These are phyloP conservation scores for Pionites leucogaster DNA, from an alignment of 2,113 vertebrate genomes.

Conservation along the genomic window DNA sequence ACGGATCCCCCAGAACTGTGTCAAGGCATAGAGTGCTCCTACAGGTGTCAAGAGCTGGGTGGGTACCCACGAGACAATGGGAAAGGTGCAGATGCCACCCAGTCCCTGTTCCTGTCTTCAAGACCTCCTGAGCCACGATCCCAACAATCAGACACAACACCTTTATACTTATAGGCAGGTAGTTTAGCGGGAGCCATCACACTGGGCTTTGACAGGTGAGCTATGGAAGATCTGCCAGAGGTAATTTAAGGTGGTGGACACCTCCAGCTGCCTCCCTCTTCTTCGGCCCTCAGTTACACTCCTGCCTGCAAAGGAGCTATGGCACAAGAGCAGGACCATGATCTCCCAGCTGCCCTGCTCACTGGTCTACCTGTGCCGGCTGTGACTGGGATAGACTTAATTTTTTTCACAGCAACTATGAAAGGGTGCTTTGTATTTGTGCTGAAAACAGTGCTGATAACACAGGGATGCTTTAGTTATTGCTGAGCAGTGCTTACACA, in stretches of 20 bases:
- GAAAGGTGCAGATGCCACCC: background rate
- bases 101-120: background rate
- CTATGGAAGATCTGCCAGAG: background rate
- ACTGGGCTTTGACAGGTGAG: background rate
- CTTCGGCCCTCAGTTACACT: background rate
- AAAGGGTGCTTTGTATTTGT: background rate
- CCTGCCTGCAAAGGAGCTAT: fast-evolving
- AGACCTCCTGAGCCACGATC: background rate
- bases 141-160: background rate
- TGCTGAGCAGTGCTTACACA: background rate
- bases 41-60: background rate
- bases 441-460: background rate
- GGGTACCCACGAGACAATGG: background rate
- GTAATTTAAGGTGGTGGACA: background rate
- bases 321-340: background rate
- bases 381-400: background rate
- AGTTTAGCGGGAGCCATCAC: background rate
- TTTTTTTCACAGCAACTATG: background rate
- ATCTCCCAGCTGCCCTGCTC: background rate
- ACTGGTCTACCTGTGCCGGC: background rate
- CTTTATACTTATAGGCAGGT: background rate
- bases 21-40: background rate
- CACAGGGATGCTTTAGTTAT: background rate
- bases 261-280: background rate
- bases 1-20: background rate